A percentile compares a stretch with the other conserved stretches of the same genome.
Evolutionary conservation across 2,797 vertebrate genomes (phyloP).

Genomic region (Eulemur coronatus): DNA sequence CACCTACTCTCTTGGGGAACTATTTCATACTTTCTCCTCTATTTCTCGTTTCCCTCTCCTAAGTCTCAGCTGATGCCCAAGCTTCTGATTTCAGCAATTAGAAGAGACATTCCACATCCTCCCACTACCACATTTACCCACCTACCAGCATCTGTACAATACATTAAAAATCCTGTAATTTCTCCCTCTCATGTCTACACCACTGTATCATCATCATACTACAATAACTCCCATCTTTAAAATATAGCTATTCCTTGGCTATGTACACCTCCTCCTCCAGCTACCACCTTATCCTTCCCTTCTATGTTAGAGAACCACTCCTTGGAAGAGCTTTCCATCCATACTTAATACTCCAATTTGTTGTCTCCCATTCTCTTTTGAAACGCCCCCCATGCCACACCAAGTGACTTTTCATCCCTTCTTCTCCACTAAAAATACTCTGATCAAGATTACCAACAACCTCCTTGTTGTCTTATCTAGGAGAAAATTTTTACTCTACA

Average conservation of each 20-base stretch:
- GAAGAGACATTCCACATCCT: background rate
- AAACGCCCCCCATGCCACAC: background rate
- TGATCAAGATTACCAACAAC: background rate
- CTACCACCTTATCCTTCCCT: background rate
- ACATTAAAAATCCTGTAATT: background rate
- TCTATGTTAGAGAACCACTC: background rate
- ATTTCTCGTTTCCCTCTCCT: background rate
- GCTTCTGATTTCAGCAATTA: background rate
- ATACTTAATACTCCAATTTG: background rate
- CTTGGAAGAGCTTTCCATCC: background rate
- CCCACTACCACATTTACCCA: background rate
- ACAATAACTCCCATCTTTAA: background rate
- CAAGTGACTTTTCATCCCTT: background rate
- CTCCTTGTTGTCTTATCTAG: background rate
- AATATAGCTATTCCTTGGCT: background rate
- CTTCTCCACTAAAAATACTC: background rate
- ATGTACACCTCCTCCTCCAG: background rate
- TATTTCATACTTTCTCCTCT: background rate
- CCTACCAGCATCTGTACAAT: background rate
- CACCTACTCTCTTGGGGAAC: background rate
- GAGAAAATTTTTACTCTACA: background rate
- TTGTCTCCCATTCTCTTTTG: background rate
- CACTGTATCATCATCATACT: background rate
- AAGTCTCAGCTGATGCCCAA: background rate
- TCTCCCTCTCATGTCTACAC: background rate